These are phyloP conservation scores for Drosophila biarmipes DNA, from an alignment of 1,140 invertebrate species.

Conservation along the genomic window DNA sequence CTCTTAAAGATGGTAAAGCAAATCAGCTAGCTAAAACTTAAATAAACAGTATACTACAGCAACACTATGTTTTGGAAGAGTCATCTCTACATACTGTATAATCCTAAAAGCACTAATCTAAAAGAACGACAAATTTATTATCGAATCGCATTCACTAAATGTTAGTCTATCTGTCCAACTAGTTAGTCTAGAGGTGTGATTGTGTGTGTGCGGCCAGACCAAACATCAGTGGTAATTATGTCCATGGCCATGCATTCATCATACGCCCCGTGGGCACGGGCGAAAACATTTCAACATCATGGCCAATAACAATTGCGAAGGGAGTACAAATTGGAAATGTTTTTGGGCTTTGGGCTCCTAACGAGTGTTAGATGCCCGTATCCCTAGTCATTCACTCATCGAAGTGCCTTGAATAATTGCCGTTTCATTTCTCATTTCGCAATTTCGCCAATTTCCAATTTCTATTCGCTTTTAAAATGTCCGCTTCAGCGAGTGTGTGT, in stretches of 20 bases:
- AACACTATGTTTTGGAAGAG: slow-evolving; percentile 1
- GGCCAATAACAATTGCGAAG: slow-evolving; percentile 6
- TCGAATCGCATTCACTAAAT: slow-evolving; percentile 53
- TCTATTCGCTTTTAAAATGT: slow-evolving; percentile 26
- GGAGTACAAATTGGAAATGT: slow-evolving; percentile 35
- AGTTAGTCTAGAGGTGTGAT: slow-evolving; percentile 28
- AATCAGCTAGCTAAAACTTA: too few relatives aligned
- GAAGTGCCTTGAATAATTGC: slow-evolving; percentile 53
- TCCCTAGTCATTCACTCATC: slow-evolving; percentile 22
- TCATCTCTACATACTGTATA: slow-evolving; percentile 15
- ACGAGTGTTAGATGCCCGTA: slow-evolving; percentile 25
- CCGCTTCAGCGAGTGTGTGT: slow-evolving; percentile 2
- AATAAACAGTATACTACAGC: too few relatives aligned
- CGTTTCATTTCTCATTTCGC: slow-evolving; percentile 55
- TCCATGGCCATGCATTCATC: slow-evolving; percentile 19
- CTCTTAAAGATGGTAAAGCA: not conserved
- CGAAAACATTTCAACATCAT: slow-evolving; percentile 12
- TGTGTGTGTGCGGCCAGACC: slow-evolving; percentile 24
- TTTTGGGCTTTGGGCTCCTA: slow-evolving; percentile 14
- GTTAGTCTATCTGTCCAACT: slow-evolving; percentile 53
- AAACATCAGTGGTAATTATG: slow-evolving; percentile 35
- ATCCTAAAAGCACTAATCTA: slow-evolving; percentile 20
- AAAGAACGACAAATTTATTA: slow-evolving; percentile 41
- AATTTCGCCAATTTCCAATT: slow-evolving; percentile 21
- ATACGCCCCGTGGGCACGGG: slow-evolving; percentile 46